phyloP scores from a whole-genome alignment of 2,888 invertebrate genomes.

The Zaprionus lineosus region DNA sequence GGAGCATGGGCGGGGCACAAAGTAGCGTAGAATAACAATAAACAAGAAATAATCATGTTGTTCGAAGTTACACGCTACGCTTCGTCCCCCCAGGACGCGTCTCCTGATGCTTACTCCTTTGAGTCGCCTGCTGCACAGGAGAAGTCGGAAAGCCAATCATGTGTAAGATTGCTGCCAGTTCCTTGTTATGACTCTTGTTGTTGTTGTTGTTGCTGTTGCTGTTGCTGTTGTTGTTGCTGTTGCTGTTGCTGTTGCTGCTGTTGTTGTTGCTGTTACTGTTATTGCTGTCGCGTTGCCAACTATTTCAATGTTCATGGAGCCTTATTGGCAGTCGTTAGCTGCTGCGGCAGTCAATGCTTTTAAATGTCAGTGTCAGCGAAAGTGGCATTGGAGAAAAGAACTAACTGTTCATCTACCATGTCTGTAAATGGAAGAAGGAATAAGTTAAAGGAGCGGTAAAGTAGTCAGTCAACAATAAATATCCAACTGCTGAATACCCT shows the following conservation, averaged over 20 bases:
- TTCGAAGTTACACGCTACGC: conserved; percentile 24
- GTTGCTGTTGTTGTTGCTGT: conserved; percentile 26
- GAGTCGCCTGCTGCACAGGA: background rate
- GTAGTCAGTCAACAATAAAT: conserved; percentile 6
- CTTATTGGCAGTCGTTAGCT: conserved; percentile 58
- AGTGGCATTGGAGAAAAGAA: conserved; percentile 48
- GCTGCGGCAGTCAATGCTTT: conserved; percentile 50
- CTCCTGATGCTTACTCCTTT: conserved; percentile 1
- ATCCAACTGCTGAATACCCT: no score
- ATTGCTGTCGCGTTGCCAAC: conserved; percentile 45
- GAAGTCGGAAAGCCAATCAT: conserved; percentile 64
- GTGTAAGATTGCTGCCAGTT: conserved; percentile 60
- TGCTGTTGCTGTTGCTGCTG: background rate
- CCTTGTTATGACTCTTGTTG: conserved; percentile 13
- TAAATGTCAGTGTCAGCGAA: conserved; percentile 70
- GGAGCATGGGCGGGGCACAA: no score
- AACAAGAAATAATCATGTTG: conserved; percentile 77
- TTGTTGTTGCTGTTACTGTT: background rate
- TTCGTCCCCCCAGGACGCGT: background rate
- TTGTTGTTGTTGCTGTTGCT: conserved; percentile 5
- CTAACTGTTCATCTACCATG: conserved; percentile 3
- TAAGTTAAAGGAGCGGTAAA: background rate
- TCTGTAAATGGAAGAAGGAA: background rate
- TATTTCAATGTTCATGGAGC: conserved; percentile 43
- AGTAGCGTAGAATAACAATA: conserved; percentile 75